These are phyloP conservation scores for Leptodon cayanensis DNA, from an alignment of 2,797 vertebrate genomes.

Conservation along the genomic window DNA sequence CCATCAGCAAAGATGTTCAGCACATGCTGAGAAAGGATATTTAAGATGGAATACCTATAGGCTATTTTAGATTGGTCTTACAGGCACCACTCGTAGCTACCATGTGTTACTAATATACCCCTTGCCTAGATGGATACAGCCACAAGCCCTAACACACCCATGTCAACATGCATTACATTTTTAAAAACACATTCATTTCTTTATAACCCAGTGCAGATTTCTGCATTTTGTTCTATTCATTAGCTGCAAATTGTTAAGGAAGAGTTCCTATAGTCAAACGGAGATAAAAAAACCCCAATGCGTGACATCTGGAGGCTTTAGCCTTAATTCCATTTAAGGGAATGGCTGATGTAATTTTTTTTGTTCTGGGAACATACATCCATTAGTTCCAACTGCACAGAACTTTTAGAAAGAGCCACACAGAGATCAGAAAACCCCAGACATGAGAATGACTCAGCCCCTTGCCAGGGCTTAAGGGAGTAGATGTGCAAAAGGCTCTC, in stretches of 20 bases:
- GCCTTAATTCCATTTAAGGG: neutral
- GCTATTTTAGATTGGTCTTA: neutral
- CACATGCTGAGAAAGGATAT: neutral
- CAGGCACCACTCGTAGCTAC: neutral
- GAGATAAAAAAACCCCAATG: neutral
- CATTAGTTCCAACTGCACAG: neutral
- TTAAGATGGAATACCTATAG: neutral
- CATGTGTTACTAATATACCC: neutral
- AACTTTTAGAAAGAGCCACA: neutral
- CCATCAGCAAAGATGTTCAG: neutral
- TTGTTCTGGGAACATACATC: conserved; percentile 31
- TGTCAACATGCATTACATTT: neutral
- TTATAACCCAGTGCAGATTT: conserved; percentile 35
- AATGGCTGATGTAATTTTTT: conserved; percentile 9
- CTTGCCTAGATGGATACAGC: neutral
- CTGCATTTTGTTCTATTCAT: conserved; percentile 21
- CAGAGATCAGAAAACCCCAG: neutral
- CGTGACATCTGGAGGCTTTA: conserved; percentile 47
- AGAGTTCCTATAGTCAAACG: neutral
- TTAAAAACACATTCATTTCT: neutral
- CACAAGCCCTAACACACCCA: neutral
- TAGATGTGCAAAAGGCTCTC: neutral
- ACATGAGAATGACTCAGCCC: neutral
- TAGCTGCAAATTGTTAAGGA: neutral
- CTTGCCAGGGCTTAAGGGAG: neutral